A percentile compares a stretch with the other conserved stretches of the same genome.
phyloP scores from a whole-genome alignment of 2,797 vertebrate species.

The Brachyalestes nurse region DNA sequence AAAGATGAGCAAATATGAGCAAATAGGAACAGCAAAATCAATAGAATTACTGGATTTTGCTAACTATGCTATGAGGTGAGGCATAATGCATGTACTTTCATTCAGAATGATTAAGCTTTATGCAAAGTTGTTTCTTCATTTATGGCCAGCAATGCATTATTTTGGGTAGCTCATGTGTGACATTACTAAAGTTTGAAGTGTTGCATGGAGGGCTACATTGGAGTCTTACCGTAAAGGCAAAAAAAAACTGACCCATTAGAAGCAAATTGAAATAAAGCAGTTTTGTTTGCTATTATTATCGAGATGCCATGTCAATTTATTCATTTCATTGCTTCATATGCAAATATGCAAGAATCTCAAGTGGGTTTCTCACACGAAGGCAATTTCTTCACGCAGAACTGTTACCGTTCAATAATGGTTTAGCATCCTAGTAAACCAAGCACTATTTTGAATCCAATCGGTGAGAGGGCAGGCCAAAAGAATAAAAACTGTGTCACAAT shows the following conservation, averaged over 20 bases:
- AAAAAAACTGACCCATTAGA: background rate
- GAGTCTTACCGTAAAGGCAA: no score
- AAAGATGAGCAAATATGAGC: no score
- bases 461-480: background rate
- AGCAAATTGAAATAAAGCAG: background rate
- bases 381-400: slow-evolving; percentile 8
- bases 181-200: no score
- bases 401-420: slow-evolving; percentile 1
- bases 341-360: background rate
- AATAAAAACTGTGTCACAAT: background rate
- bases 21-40: no score
- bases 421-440: background rate
- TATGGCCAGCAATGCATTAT: no score
- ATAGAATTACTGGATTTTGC: no score
- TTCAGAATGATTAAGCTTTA: no score
- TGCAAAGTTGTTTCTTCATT: no score
- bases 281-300: slow-evolving; percentile 1
- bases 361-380: background rate
- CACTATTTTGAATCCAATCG: background rate
- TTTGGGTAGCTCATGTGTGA: no score
- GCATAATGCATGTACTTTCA: no score
- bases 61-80: no score
- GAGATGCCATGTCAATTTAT: background rate
- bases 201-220: no score
- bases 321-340: background rate